A percentile compares a stretch with the other conserved stretches of the same genome.
phyloP scores from a whole-genome alignment of 2,888 invertebrate genomes.

The Apeira syringaria region DNA sequence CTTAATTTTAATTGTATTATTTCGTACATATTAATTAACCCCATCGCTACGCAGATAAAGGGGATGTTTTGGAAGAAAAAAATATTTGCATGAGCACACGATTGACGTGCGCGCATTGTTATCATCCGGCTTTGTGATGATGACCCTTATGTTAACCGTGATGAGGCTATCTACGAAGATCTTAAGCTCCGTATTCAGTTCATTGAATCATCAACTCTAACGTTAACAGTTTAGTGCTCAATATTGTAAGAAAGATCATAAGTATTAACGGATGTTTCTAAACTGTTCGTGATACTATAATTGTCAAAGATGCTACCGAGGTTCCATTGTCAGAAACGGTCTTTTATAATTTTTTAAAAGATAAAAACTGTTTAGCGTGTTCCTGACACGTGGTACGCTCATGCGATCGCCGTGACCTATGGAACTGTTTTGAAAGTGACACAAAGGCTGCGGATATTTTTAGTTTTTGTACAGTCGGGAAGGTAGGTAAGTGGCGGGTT shows the following conservation, averaged over 20 bases:
- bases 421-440: constrained; percentile 79
- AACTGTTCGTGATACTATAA: constrained; percentile 72
- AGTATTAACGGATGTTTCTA: constrained; percentile 53
- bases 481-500: constrained; percentile 81
- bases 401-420: constrained; percentile 78
- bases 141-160: constrained; percentile 80
- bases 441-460: constrained; percentile 79
- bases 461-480: constrained; percentile 77
- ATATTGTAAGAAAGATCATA: constrained; percentile 38
- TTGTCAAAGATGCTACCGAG: constrained; percentile 84
- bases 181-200: constrained; percentile 38
- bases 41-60: constrained; percentile 76
- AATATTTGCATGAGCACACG: constrained; percentile 82
- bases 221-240: constrained; percentile 46
- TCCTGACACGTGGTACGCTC: constrained; percentile 79
- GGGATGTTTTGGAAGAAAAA: constrained; percentile 80
- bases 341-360: constrained; percentile 81
- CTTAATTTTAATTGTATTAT: constrained; percentile 79
- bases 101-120: constrained; percentile 82
- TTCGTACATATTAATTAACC: constrained; percentile 82
- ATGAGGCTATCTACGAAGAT: constrained; percentile 48
- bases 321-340: constrained; percentile 73
- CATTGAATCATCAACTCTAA: constrained; percentile 53
- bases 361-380: constrained; percentile 83
- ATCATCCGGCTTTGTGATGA: constrained; percentile 81